Percentiles rank a stretch among this genome's conserved stretches.
Conservation (phyloP, 92 coral and sea anemone genomes). For the Umimayanthus chanpuru region DNA sequence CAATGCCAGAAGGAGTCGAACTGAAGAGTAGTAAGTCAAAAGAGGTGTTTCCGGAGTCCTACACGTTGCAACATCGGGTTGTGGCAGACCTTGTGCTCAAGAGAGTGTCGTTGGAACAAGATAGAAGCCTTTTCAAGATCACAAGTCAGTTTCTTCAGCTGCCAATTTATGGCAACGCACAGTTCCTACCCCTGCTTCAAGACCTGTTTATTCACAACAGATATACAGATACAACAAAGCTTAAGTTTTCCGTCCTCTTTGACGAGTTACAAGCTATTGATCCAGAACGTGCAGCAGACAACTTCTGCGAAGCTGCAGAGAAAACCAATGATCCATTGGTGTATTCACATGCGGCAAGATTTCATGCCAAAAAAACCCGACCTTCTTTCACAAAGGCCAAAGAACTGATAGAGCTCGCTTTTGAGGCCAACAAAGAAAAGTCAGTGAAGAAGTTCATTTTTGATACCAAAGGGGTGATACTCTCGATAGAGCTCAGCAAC, state of each 20-base stretch:
- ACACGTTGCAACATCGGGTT: slow-evolving; percentile 77
- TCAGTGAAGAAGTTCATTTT: slow-evolving; percentile 46
- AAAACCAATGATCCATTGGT: slow-evolving; percentile 70
- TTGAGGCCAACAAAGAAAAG: slow-evolving; percentile 53
- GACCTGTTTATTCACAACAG: slow-evolving; percentile 78
- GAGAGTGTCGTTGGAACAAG: slow-evolving; percentile 36
- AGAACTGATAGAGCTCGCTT: slow-evolving; percentile 65
- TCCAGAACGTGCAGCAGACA: slow-evolving; percentile 63
- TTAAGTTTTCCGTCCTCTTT: slow-evolving; percentile 72
- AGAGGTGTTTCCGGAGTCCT: slow-evolving; percentile 54
- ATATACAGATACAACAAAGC: slow-evolving; percentile 29
- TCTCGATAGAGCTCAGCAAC: slow-evolving; percentile 51
- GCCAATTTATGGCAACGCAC: slow-evolving; percentile 59
- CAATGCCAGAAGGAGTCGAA: slow-evolving; percentile 46
- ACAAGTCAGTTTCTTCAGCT: slow-evolving; percentile 62
- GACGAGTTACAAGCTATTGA: slow-evolving; percentile 58
- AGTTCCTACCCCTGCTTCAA: slow-evolving; percentile 55
- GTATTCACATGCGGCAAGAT: slow-evolving; percentile 79
- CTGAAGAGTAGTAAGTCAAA: neutral
- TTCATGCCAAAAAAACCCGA: slow-evolving; percentile 70
- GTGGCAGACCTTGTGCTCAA: slow-evolving; percentile 73
- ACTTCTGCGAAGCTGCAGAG: slow-evolving; percentile 67
- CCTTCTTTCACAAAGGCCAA: slow-evolving; percentile 65
- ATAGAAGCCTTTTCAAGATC: slow-evolving; percentile 51
- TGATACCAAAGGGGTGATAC: slow-evolving; percentile 71